Conservation (phyloP, 1,140 invertebrate genomes). For the Drosophila miranda region DNA sequence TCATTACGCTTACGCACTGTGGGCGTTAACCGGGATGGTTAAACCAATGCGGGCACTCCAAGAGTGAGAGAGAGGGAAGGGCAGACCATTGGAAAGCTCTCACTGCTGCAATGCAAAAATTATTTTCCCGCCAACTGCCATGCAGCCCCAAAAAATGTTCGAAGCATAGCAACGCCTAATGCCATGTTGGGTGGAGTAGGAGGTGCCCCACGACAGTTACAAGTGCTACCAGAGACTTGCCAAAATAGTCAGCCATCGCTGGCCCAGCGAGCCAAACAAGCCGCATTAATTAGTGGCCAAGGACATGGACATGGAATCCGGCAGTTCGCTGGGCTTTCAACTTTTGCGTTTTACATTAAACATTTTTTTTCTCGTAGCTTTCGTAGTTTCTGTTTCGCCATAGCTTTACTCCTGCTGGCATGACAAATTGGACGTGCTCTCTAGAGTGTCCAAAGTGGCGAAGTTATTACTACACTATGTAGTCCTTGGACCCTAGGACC, state of each 20-base stretch:
- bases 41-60: conserved; percentile 22
- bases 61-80: too few relatives aligned
- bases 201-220: conserved; percentile 40
- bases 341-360: conserved; percentile 52
- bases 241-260: conserved; percentile 35
- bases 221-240: conserved; percentile 42
- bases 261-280: conserved; percentile 61
- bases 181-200: conserved; percentile 2
- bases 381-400: not conserved
- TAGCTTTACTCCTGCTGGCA: conserved; percentile 33
- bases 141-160: conserved; percentile 41
- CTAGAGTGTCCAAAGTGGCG: conserved; percentile 58
- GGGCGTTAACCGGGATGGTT: conserved; percentile 33
- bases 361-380: conserved; percentile 18
- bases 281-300: conserved; percentile 77
- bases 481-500: conserved; percentile 2
- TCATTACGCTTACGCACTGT: conserved; percentile 58
- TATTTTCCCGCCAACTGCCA: conserved; percentile 55
- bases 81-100: conserved; percentile 14
- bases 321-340: conserved; percentile 10
- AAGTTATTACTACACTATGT: conserved; percentile 61
- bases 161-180: conserved; percentile 43
- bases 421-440: conserved; percentile 75
- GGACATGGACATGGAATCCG: conserved; percentile 33
- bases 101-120: conserved; percentile 51